phyloP scores from a whole-genome alignment of 2,113 vertebrate genomes.

The Dicaeum eximium region DNA sequence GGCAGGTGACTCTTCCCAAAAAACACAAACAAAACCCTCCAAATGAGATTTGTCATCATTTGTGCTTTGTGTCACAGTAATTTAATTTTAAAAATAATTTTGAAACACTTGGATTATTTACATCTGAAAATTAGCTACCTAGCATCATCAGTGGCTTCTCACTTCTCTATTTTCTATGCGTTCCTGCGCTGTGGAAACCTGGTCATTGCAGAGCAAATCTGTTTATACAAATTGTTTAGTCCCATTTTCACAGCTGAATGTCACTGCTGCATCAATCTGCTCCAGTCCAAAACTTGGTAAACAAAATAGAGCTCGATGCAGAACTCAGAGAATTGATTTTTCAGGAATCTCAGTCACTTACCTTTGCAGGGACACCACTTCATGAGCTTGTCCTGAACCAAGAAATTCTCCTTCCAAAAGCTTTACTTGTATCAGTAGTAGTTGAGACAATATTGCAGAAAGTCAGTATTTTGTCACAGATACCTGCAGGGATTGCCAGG shows the following conservation, averaged over 20 bases:
- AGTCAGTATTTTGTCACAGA: not conserved
- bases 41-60: not conserved
- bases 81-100: not conserved
- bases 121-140: not conserved
- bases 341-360: not conserved
- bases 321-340: not conserved
- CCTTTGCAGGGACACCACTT: not conserved
- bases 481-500: accelerated
- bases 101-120: constrained; percentile 8
- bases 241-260: not conserved
- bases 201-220: not conserved
- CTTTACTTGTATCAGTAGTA: not conserved
- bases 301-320: not conserved
- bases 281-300: not conserved
- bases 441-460: not conserved
- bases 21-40: not conserved
- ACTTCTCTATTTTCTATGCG: not conserved
- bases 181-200: not conserved
- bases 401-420: not conserved
- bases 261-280: not conserved
- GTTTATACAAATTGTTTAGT: not conserved
- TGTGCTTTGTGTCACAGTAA: not conserved
- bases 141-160: not conserved
- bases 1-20: not conserved
- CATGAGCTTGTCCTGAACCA: not conserved